phyloP scores from a whole-genome alignment of 2,888 invertebrate species.

The Coelinius sp. region DNA sequence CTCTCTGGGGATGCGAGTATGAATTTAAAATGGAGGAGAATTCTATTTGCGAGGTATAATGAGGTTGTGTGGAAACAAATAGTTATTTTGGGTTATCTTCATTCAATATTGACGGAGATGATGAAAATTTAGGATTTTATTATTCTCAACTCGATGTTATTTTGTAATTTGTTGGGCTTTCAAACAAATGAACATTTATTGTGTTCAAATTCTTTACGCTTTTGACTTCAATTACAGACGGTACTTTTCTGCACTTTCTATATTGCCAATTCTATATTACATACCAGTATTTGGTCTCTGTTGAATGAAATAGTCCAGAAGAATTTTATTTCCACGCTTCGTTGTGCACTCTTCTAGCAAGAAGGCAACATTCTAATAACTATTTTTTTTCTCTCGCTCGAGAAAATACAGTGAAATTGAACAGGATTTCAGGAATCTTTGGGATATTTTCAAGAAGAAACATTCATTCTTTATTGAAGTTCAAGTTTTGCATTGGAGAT shows the following conservation, averaged over 20 bases:
- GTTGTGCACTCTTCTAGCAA: not conserved
- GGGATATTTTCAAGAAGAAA: not conserved
- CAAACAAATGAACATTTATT: not conserved
- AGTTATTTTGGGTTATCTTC: not conserved
- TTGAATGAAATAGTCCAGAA: constrained; percentile 19
- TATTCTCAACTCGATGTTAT: not conserved
- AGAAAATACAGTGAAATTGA: constrained; percentile 16
- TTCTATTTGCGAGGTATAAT: not conserved
- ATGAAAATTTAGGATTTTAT: not conserved
- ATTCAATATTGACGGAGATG: not conserved
- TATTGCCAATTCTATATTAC: constrained; percentile 7
- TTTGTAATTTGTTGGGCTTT: not conserved
- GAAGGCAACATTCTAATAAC: constrained; percentile 17
- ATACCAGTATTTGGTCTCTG: not conserved
- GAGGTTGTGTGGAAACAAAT: not conserved
- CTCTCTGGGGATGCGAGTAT: not conserved
- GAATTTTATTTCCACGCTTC: not conserved
- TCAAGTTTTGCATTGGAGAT: not conserved
- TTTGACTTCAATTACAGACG: not conserved
- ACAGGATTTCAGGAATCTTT: not conserved
- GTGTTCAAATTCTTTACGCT: not conserved
- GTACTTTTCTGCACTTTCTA: not conserved
- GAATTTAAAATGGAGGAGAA: too few relatives aligned
- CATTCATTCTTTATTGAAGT: not conserved
- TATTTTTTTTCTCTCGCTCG: constrained; percentile 6